phyloP scores from a whole-genome alignment of 2,113 vertebrate species.

The Cavia porcellus region DNA sequence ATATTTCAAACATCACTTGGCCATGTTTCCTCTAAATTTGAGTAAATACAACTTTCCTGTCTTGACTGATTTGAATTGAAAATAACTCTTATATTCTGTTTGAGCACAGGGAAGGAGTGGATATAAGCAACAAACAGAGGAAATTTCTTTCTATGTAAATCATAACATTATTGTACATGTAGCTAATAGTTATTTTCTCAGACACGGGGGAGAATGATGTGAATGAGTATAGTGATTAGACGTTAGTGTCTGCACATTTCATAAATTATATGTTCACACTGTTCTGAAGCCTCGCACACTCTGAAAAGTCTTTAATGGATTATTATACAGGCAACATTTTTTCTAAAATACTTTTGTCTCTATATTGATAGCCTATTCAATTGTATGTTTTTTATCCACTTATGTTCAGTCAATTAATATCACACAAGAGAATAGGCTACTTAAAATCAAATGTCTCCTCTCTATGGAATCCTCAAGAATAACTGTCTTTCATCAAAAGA shows the following conservation, averaged over 20 bases:
- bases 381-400: neutral
- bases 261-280: neutral
- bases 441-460: neutral
- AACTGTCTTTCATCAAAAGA: constrained; percentile 4
- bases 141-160: neutral
- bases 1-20: neutral
- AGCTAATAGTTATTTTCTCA: neutral
- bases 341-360: neutral
- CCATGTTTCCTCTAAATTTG: neutral
- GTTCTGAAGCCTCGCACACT: neutral
- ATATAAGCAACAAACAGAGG: neutral
- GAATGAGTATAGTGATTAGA: neutral
- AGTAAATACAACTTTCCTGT: neutral
- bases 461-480: neutral
- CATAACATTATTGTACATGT: neutral
- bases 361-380: neutral
- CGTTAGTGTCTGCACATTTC: neutral
- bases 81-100: neutral
- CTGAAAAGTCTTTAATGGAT: neutral
- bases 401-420: constrained; percentile 53
- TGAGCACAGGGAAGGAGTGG: neutral
- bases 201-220: neutral
- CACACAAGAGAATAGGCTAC: constrained; percentile 12
- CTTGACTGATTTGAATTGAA: neutral
- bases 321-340: neutral